phyloP scores from a whole-genome alignment of 2,113 vertebrate genomes.

The Lophura nycthemera region DNA sequence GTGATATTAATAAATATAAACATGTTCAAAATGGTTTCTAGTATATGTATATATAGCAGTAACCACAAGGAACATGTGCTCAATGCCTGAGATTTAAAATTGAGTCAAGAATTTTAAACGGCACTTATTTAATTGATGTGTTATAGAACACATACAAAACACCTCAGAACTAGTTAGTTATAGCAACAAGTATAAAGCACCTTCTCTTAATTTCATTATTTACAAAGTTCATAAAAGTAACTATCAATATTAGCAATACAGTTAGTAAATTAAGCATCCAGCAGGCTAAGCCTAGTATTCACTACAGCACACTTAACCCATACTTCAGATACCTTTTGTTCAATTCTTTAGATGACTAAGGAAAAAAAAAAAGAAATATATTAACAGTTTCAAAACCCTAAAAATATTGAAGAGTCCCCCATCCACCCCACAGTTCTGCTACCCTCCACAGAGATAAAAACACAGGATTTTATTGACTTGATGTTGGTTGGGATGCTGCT shows the following conservation, averaged over 20 bases:
- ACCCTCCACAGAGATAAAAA: background rate
- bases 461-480: background rate
- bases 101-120: slow-evolving; percentile 18
- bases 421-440: background rate
- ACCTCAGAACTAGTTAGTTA: slow-evolving; percentile 56
- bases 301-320: slow-evolving; percentile 5
- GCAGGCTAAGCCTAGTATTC: slow-evolving; percentile 57
- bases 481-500: background rate
- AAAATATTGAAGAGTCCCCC: background rate
- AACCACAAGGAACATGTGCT: background rate
- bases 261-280: slow-evolving; percentile 48
- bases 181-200: background rate
- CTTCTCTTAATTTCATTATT: background rate
- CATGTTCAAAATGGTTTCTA: background rate
- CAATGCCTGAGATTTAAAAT: slow-evolving; percentile 10
- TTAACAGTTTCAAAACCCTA: slow-evolving; percentile 49
- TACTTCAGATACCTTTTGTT: slow-evolving; percentile 81
- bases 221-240: slow-evolving; percentile 3
- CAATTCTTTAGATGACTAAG: slow-evolving; percentile 82
- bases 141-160: slow-evolving; percentile 51
- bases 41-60: background rate
- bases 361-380: slow-evolving; percentile 24
- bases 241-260: slow-evolving; percentile 26
- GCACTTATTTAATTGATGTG: background rate
- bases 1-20: slow-evolving; percentile 17